Evolutionary conservation across 53 echinoderm and acorn worm species (phyloP), one percentile per base, ranked within the genome.

Genomic region (Apostichopus leukothele): DNA sequence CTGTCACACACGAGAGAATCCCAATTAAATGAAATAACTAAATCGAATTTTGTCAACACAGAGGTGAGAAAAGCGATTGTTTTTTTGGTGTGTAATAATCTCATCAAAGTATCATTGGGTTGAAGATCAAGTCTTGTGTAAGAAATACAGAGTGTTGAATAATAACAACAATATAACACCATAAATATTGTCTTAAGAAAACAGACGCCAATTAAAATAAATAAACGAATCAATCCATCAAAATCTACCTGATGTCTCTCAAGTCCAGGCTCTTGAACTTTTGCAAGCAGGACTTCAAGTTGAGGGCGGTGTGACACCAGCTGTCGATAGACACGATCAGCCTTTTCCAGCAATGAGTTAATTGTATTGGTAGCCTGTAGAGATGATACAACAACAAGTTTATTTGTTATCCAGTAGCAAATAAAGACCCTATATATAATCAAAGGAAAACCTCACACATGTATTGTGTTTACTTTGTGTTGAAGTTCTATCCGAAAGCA

Each of bases 311-410:
- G 98, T 16, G 95, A 95, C 27, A 97, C 93, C 55, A 97, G 93
- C 76, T 95, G 95, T 54, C 98, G 94, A 83, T 97, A 97, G 67
- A 95, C 98, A 88, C 95, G 95, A 88, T 97, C 98, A 51, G 98
- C 98, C 61, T 95, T 93, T 88, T 97, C 98, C 61, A 97, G 92
- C 51, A 97, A 90, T 1, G 95, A 80, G 86, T 95, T 97, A 80
- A 97, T 97, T 81, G 93, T 94, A 27, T 89, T 86, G 4, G 95
- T 94, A 5, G 98, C 93, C 97, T 97, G 89, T 2, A 76, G 13
- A 71, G 1, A 68, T 50, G 19, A 67, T 9, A 84, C 4, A 6
- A 22, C 27, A 5, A 27, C 7, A 74, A 74, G 74, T 74, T 7
- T 7, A 19, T 7, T 11, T 19, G 7, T 11, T 1, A 11, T 7